phyloP scores from a whole-genome alignment of 2,797 vertebrate species.

The Artibeus jamaicensis region DNA sequence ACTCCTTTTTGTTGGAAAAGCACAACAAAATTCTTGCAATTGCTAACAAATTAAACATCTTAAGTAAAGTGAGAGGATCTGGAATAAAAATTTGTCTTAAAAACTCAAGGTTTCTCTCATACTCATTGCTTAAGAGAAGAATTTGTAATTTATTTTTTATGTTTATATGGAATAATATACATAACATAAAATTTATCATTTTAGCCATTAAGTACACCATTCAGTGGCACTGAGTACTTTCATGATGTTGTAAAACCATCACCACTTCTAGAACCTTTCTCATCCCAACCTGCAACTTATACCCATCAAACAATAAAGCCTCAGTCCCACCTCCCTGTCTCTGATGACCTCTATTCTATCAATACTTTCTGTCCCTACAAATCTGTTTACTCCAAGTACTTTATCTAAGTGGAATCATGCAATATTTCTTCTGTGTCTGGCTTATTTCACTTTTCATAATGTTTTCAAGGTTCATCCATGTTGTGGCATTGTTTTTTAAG shows the following conservation, averaged over 20 bases:
- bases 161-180: not conserved
- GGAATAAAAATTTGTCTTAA: not conserved
- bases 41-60: not conserved
- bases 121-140: not conserved
- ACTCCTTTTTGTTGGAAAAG: constrained; percentile 2
- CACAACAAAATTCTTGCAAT: not conserved
- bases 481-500: not conserved
- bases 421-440: not conserved
- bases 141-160: not conserved
- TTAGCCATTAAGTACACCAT: not conserved
- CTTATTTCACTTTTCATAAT: not conserved
- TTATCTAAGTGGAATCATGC: not conserved
- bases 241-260: not conserved
- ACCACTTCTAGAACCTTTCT: not conserved
- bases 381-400: not conserved
- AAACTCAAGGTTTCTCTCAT: not conserved
- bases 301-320: not conserved
- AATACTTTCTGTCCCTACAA: not conserved
- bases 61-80: not conserved
- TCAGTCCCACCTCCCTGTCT: not conserved
- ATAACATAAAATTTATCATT: not conserved
- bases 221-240: not conserved
- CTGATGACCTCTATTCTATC: not conserved
- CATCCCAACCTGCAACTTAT: not conserved
- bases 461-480: not conserved